These are phyloP conservation scores for Ara ararauna DNA, from an alignment of 2,797 vertebrate species.

Conservation along the genomic window DNA sequence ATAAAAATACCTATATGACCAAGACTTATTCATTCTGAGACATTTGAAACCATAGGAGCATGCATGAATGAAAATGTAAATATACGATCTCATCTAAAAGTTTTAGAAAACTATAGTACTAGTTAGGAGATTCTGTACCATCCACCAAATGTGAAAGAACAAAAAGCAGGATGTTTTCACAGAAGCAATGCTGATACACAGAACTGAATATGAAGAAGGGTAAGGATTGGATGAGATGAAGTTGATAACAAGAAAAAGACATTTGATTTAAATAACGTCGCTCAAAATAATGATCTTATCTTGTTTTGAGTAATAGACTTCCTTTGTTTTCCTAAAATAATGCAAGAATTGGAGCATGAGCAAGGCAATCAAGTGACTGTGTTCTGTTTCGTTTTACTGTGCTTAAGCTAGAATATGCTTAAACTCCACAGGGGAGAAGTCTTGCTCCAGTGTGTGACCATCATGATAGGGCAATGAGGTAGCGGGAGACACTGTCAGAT, in stretches of 20 bases:
- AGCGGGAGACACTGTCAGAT: background rate
- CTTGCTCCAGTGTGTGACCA: background rate
- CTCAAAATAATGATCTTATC: background rate
- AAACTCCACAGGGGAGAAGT: background rate
- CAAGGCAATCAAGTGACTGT: background rate
- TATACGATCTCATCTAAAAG: background rate
- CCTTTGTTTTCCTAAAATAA: slow-evolving; percentile 25
- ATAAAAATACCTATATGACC: background rate
- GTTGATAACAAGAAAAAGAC: background rate
- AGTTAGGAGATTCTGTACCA: background rate
- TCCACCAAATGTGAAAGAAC: background rate
- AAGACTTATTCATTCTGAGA: background rate
- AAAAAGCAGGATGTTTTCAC: background rate
- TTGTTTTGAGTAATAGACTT: background rate
- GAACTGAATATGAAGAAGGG: background rate
- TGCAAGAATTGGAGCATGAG: background rate
- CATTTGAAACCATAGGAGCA: background rate
- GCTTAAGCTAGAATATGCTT: background rate
- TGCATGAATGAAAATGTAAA: background rate
- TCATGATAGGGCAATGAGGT: background rate
- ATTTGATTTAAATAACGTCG: background rate
- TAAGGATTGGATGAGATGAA: background rate
- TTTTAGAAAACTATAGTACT: background rate
- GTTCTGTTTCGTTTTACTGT: background rate
- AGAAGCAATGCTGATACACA: background rate